Percentiles rank a stretch among this genome's conserved stretches.
Evolutionary conservation across 2,113 vertebrate genomes (phyloP).

Genomic region (Corythoichthys intestinalis): DNA sequence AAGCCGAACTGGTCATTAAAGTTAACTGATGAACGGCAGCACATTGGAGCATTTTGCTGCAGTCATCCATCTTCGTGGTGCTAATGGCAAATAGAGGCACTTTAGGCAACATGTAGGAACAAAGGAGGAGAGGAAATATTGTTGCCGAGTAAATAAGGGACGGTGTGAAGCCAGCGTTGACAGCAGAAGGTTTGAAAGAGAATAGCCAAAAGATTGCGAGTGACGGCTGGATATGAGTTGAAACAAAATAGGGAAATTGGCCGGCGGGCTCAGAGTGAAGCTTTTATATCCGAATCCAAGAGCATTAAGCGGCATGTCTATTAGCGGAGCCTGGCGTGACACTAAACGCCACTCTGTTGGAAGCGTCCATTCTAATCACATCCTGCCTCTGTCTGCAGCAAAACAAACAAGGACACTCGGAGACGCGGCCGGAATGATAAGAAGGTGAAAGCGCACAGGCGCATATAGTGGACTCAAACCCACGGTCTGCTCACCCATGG

Average conservation of each 20-base stretch:
- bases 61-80: not conserved
- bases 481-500: not conserved
- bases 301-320: constrained; percentile 59
- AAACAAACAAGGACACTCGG: constrained; percentile 8
- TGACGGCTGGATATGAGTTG: constrained; percentile 37
- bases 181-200: constrained; percentile 31
- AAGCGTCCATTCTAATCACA: constrained; percentile 59
- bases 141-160: constrained; percentile 37
- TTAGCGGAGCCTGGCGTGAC: constrained; percentile 48
- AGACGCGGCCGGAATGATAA: not conserved
- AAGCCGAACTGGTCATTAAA: constrained; percentile 31
- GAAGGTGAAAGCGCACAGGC: constrained; percentile 9
- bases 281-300: constrained; percentile 56
- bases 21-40: constrained; percentile 27
- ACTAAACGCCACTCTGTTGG: constrained; percentile 40
- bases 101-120: constrained; percentile 21
- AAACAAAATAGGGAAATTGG: constrained; percentile 50
- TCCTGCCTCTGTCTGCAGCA: constrained; percentile 24
- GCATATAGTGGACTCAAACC: constrained; percentile 1
- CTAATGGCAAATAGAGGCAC: not conserved
- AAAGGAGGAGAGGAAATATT: constrained; percentile 33
- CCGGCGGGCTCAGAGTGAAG: constrained; percentile 29
- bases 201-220: constrained; percentile 38
- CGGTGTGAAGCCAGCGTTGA: constrained; percentile 30
- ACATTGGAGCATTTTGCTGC: constrained; percentile 19